A percentile compares a stretch with the other conserved stretches of the same genome.
phyloP scores from a whole-genome alignment of 35 echinoderm and acorn worm genomes.

The Acanthaster planci region DNA sequence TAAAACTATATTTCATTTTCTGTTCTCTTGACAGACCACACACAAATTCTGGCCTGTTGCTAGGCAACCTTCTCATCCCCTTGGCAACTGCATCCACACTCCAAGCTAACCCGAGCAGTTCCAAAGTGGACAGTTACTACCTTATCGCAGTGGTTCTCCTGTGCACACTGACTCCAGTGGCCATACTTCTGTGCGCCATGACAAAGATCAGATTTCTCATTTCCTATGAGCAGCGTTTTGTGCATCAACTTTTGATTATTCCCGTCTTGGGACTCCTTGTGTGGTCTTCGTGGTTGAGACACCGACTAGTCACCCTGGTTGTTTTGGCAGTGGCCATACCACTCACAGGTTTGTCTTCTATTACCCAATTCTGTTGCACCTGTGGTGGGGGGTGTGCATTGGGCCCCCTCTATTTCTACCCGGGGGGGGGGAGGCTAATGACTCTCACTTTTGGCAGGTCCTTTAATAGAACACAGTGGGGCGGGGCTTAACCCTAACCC shows the following conservation, averaged over 20 bases:
- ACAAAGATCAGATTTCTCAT: not conserved
- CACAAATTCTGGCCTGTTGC: not conserved
- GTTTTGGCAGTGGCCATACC: no score
- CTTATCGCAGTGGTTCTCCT: not conserved
- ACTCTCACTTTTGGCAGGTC: no score
- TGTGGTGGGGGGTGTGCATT: no score
- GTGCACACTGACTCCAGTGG: not conserved
- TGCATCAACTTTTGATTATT: not conserved
- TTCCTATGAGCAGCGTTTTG: not conserved
- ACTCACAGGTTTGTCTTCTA: no score
- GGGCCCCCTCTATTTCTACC: no score
- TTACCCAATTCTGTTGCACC: no score
- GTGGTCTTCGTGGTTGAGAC: not conserved
- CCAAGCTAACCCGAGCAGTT: not conserved
- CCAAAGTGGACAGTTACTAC: not conserved
- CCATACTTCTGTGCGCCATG: not conserved
- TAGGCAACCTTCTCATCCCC: constrained; percentile 25
- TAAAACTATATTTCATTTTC: not conserved
- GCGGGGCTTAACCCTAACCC: no score
- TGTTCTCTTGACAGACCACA: not conserved
- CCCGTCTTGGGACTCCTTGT: not conserved
- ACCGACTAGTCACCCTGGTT: no score
- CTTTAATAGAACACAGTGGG: no score
- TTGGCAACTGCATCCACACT: not conserved
- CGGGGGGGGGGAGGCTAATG: no score